Base-by-base conservation (phyloP, 1,140 invertebrate species). In the Trachelipus rathkii region DNA sequence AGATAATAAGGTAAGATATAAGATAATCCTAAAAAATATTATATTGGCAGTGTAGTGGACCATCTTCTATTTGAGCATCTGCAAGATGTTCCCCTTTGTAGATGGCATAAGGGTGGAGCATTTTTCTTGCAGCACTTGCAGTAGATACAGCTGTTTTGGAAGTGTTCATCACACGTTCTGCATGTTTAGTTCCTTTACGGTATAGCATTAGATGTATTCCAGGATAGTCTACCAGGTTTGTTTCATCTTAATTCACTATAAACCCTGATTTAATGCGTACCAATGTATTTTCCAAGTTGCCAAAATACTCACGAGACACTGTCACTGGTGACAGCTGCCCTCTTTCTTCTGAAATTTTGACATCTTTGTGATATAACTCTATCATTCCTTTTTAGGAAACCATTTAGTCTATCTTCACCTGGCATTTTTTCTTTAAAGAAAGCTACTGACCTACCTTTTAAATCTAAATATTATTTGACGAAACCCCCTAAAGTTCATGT, bases 201-300 rank as follows among this genome's bases (percentile, higher is more conserved):
- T 83, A 76, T n/a, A 85, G 78, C 21, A 83, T 74, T 82, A 83
- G 85, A 60, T 82, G 82, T n/a, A 74, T 80, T 21, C 84, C 84
- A 10, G 84, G 85, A 76, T 86, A 84, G 82, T 86, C 85, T 9
- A 77, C 79, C 4, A 87, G 53, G 77, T 86, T 86, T 10, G 85
- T 86, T 79, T 86, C 85, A 79, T 85, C 85, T 77, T 85, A 86
- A 76, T 85, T 85, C 50, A 66, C 45, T 44, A 71, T 45, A 46
- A 73, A 33, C 43, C 43, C 15, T 53, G 70, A 19, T 67, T 33
- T 11, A 68, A 60, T 23, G 15, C 46, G 43, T 21, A 44, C 23
- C 21, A 76, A 19, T 50, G 76, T 33, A 69, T 7, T 66, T 75
- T 75, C 19, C 33, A 80, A 73, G 23, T 79, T 78, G 19, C 69